These are phyloP conservation scores for Columba janthina DNA, from an alignment of 2,113 vertebrate species.

Conservation along the genomic window DNA sequence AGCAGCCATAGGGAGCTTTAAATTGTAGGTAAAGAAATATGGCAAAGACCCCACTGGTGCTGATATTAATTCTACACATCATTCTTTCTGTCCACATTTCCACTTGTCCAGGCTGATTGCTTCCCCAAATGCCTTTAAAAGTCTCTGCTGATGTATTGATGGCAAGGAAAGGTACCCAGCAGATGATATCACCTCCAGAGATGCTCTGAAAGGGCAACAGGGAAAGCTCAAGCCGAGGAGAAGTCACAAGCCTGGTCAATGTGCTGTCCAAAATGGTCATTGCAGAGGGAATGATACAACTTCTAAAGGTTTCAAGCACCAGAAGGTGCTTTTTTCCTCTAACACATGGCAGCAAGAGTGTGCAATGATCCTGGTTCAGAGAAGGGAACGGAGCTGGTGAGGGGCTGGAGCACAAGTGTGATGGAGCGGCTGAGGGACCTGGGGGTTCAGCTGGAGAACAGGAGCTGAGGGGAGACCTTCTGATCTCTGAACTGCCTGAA, in stretches of 20 bases:
- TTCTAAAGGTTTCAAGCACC: background rate
- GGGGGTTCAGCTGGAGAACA: no score
- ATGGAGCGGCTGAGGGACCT: no score
- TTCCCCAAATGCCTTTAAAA: background rate
- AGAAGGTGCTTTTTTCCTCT: background rate
- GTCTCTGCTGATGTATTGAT: accelerated
- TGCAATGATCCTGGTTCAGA: accelerated
- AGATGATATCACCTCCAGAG: background rate
- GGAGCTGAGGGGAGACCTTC: no score
- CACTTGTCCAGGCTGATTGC: accelerated
- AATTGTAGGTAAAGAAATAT: background rate
- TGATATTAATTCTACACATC: background rate
- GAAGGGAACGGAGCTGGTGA: no score
- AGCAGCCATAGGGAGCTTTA: background rate
- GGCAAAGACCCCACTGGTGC: background rate
- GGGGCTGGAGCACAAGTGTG: no score
- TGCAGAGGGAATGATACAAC: background rate
- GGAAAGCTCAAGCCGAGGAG: background rate
- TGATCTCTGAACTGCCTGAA: no score
- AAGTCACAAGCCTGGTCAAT: accelerated
- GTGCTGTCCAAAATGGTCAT: background rate
- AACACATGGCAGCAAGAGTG: accelerated
- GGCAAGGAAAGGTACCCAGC: background rate
- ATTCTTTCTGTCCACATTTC: background rate
- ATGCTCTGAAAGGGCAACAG: background rate